Evolutionary conservation across 1,140 invertebrate species (phyloP), one percentile per base, ranked within the genome.

Genomic region (Camponotus floridanus): DNA sequence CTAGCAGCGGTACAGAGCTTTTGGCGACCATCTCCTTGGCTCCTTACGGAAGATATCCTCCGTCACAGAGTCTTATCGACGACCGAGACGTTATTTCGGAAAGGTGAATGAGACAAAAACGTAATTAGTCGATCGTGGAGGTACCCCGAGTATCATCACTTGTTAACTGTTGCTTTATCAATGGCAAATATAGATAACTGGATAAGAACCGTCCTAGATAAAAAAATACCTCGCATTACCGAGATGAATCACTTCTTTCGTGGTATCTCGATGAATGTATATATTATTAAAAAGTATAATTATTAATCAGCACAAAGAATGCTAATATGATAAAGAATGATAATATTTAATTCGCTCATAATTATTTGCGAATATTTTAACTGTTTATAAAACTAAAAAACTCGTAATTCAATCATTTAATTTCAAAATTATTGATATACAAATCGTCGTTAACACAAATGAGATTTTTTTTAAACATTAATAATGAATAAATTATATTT

Each of bases 1-100:
- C 97, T 83, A 97, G 93, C 88, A 95, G 95, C 8, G 95, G 94
- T 0, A 94, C 94, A 51, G 94, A 91, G 26, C 65, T 87, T 76
- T 93, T 93, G 8, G 79, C 84, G 62, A 87, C 91, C 93, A 94
- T 94, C 55, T 62, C 76, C 62, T 39, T 62, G 45, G 1, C 18
- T 64, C 6, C 13, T 26, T 1, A 36, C 78, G 26, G 31, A 51
- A 85, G 18, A 73, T 65, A 45, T 80, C 21, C 57, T 64, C 18
- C 70, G 62, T 61, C 62, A 48, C 7, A 67, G 81, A 78, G 36
- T 51, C 51, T 57, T 36, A 61, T 48, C 51, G n/a, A 62, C 21
- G 15, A 68, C 76, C 15, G 55, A 80, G 8, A 9, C 1, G 1
- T 0, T 59, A 73, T 62, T 83, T 73, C 13, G 18, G 18, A 1